Conservation (phyloP, 2,797 vertebrate species). For the Synaphobranchus kaupii region DNA sequence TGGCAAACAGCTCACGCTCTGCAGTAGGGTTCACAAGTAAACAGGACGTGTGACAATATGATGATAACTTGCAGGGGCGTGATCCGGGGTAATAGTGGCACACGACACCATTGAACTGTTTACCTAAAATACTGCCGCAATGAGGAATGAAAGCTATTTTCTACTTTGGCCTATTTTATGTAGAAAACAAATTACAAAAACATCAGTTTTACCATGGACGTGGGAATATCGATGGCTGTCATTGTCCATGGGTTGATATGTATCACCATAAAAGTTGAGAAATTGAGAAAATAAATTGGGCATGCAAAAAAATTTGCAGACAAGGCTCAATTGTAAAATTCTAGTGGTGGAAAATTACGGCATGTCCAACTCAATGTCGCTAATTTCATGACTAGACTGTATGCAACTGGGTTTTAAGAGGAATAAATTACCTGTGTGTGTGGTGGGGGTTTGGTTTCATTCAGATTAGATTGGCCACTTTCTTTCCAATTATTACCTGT, state of each 20-base stretch:
- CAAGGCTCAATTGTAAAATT: too few relatives aligned
- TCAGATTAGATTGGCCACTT: too few relatives aligned
- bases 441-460: too few relatives aligned
- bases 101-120: not conserved
- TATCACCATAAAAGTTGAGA: not conserved
- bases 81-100: not conserved
- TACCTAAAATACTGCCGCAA: not conserved
- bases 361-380: too few relatives aligned
- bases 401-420: too few relatives aligned
- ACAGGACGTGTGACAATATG: not conserved
- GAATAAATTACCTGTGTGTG: too few relatives aligned
- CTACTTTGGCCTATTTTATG: not conserved
- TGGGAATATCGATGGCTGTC: not conserved
- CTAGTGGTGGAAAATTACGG: too few relatives aligned
- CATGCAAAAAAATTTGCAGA: too few relatives aligned
- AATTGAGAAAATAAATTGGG: too few relatives aligned
- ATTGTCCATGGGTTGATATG: not conserved
- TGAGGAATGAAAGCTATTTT: not conserved
- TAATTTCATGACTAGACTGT: too few relatives aligned
- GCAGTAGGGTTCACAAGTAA: constrained; percentile 17
- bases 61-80: not conserved
- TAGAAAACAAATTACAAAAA: not conserved
- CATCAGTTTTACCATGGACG: not conserved
- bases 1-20: constrained; percentile 5
- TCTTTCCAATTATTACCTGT: too few relatives aligned